Conservation (phyloP, 2,797 vertebrate genomes). For the Gymnoscopelus microlampas region DNA sequence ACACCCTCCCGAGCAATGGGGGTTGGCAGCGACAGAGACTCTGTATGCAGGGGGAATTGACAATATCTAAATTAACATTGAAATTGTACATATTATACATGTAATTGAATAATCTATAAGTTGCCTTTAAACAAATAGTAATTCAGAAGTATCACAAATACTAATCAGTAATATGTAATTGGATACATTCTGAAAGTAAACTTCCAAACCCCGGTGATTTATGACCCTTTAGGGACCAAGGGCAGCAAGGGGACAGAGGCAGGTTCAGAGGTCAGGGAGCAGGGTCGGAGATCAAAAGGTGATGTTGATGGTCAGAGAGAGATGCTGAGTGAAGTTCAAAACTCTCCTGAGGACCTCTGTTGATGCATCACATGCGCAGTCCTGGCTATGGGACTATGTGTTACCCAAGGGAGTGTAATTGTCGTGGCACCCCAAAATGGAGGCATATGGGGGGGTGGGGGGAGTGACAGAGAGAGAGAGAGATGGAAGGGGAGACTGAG, state of each 20-base stretch:
- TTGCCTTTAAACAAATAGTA: too few relatives aligned
- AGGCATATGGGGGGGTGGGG: conserved; percentile 27
- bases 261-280: conserved; percentile 50
- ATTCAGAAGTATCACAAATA: too few relatives aligned
- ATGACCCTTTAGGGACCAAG: conserved; percentile 63
- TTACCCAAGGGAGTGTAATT: conserved; percentile 43
- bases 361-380: conserved; percentile 22
- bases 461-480: conserved; percentile 16
- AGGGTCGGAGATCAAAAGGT: conserved; percentile 53
- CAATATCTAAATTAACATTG: too few relatives aligned
- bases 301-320: conserved; percentile 39
- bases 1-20: too few relatives aligned
- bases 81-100: too few relatives aligned
- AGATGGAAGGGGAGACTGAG: conserved; percentile 24
- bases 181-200: too few relatives aligned
- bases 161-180: too few relatives aligned
- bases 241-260: conserved; percentile 54
- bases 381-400: conserved; percentile 16
- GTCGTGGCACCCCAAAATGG: conserved; percentile 52
- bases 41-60: too few relatives aligned
- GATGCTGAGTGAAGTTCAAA: conserved; percentile 68
- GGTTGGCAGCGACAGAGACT: too few relatives aligned
- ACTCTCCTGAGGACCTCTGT: conserved; percentile 53
- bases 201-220: conserved; percentile 59
- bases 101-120: too few relatives aligned